Percentiles rank a stretch among this genome's conserved stretches.
These are phyloP conservation scores for Puffinus mauretanicus DNA, from an alignment of 2,113 vertebrate genomes.

Conservation along the genomic window DNA sequence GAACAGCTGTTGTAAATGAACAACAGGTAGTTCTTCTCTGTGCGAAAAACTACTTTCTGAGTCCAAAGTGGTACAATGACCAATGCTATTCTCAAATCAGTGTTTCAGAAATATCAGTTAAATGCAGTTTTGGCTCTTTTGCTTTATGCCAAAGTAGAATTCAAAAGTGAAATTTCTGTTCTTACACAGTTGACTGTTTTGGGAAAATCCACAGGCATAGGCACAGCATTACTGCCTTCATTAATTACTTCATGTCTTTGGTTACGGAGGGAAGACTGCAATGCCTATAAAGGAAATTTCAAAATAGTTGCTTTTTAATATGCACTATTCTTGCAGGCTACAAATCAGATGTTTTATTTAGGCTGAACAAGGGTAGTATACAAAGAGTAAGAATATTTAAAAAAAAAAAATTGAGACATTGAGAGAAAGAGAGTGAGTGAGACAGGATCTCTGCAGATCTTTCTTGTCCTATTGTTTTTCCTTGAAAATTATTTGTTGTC, in stretches of 20 bases:
- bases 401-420: background rate
- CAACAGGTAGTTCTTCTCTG: background rate
- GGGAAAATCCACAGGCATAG: background rate
- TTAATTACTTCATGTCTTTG: background rate
- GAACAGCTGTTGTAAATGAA: background rate
- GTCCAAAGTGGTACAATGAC: background rate
- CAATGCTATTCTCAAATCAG: background rate
- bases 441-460: background rate
- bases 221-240: background rate
- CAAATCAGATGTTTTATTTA: background rate
- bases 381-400: background rate
- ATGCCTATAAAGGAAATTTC: background rate
- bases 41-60: background rate
- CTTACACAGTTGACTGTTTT: background rate
- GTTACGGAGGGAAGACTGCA: background rate
- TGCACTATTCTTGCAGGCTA: background rate
- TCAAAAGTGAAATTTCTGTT: background rate
- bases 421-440: background rate
- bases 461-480: background rate
- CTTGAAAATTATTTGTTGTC: background rate
- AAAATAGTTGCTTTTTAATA: background rate
- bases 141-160: background rate
- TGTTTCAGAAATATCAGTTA: background rate
- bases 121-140: background rate
- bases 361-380: background rate